Conservation (phyloP, 1,140 invertebrate species). For the Apis florea region DNA sequence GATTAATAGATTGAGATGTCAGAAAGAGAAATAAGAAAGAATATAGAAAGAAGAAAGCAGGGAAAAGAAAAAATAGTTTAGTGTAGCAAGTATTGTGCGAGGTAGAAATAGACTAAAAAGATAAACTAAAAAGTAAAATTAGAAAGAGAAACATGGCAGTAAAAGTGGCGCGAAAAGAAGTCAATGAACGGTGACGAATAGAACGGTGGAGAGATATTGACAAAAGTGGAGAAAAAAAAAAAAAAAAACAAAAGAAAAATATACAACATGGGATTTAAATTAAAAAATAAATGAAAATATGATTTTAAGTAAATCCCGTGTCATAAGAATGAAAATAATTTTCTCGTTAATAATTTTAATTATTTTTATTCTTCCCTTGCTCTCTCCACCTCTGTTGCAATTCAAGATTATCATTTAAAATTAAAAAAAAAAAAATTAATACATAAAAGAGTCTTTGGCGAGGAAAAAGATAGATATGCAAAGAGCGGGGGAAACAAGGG, state of each 20-base stretch:
- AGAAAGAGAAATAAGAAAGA: background rate
- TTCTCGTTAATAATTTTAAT: background rate
- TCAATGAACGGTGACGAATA: background rate
- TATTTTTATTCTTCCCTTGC: background rate
- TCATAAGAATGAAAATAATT: background rate
- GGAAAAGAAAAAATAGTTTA: background rate
- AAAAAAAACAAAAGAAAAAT: background rate
- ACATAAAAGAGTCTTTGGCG: background rate
- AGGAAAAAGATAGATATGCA: background rate
- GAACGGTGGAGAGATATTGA: background rate
- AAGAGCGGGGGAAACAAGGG: constrained; percentile 22
- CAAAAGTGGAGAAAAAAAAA: background rate
- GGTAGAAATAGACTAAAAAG: constrained; percentile 26
- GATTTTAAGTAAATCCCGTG: background rate
- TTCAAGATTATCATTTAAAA: background rate
- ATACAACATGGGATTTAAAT: background rate
- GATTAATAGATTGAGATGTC: background rate
- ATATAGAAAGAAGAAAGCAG: background rate
- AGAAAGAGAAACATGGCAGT: background rate
- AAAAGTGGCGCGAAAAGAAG: constrained; percentile 5
- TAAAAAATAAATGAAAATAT: background rate
- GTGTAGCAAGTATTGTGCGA: constrained; percentile 9
- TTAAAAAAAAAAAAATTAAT: background rate
- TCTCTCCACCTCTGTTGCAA: constrained; percentile 13
- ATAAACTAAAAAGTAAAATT: constrained; percentile 23